Evolutionary conservation across 2,888 invertebrate species (phyloP).

Genomic region (Lepetodrilus schrolli): DNA sequence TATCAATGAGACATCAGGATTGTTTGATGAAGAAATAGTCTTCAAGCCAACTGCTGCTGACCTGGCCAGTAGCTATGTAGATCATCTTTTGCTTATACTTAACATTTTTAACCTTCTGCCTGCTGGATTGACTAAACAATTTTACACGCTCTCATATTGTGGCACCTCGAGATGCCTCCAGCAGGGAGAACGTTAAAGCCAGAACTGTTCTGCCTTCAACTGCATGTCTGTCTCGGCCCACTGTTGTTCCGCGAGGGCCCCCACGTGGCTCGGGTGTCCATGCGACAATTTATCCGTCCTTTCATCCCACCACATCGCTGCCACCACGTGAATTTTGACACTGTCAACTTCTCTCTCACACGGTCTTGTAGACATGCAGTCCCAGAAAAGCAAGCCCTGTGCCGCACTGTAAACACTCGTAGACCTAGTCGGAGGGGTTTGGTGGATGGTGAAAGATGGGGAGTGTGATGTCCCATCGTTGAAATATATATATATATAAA

Average conservation of each 20-base stretch:
- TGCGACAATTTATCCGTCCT: background rate
- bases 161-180: too few relatives aligned
- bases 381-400: background rate
- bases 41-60: constrained; percentile 55
- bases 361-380: constrained; percentile 4
- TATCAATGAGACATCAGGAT: constrained; percentile 50
- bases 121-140: too few relatives aligned
- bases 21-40: constrained; percentile 58
- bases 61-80: constrained; percentile 22
- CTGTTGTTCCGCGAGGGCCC: background rate
- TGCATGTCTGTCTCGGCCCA: constrained; percentile 12
- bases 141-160: too few relatives aligned
- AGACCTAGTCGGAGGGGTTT: background rate
- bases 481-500: background rate
- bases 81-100: constrained; percentile 27
- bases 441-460: background rate
- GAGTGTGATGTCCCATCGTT: background rate
- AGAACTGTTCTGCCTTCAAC: constrained; percentile 16
- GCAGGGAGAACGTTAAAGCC: too few relatives aligned
- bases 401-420: background rate
- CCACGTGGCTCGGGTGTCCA: background rate
- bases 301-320: background rate
- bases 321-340: background rate
- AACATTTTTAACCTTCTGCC: too few relatives aligned
- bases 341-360: background rate